Percentiles rank a stretch among this genome's conserved stretches.
These are phyloP conservation scores for Agrypnus murinus DNA, from an alignment of 2,888 invertebrate species.

Conservation along the genomic window DNA sequence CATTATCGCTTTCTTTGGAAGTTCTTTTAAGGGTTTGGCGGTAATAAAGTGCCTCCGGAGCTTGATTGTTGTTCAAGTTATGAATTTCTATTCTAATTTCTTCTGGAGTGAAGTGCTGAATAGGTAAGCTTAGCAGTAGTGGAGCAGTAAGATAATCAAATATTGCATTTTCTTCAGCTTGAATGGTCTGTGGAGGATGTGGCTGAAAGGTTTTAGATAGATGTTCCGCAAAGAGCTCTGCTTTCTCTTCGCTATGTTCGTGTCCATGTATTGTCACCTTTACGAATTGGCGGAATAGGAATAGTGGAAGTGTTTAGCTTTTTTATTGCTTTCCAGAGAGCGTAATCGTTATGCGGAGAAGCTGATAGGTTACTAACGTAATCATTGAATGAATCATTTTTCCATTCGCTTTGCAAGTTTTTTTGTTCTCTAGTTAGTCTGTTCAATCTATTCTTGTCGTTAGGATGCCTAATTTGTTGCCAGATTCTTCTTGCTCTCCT, in stretches of 20 bases:
- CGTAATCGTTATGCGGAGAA: not conserved
- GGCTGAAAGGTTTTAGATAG: not conserved
- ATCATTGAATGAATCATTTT: conserved; percentile 14
- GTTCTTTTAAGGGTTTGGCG: not conserved
- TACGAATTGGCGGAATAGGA: conserved; percentile 10
- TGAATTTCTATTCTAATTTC: not conserved
- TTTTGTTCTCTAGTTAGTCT: too few species aligned
- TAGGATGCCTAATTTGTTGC: not conserved
- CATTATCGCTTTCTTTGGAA: too few species aligned
- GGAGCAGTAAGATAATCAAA: too few species aligned
- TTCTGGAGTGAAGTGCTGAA: not conserved
- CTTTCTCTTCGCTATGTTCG: not conserved
- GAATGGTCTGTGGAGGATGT: not conserved
- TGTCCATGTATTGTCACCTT: not conserved
- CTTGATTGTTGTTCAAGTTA: not conserved
- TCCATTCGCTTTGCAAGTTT: not conserved
- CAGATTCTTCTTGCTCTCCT: too few species aligned
- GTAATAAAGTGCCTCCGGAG: not conserved
- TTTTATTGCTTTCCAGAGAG: conserved; percentile 8
- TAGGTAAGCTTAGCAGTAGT: not conserved
- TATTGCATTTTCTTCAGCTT: not conserved
- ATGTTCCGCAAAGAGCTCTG: too few species aligned
- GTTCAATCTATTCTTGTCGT: too few species aligned
- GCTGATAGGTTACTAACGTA: not conserved
- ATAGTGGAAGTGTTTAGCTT: conserved; percentile 17